Evolutionary conservation across 2,113 vertebrate genomes (phyloP).

Genomic region (Nothoprocta pentlandii): DNA sequence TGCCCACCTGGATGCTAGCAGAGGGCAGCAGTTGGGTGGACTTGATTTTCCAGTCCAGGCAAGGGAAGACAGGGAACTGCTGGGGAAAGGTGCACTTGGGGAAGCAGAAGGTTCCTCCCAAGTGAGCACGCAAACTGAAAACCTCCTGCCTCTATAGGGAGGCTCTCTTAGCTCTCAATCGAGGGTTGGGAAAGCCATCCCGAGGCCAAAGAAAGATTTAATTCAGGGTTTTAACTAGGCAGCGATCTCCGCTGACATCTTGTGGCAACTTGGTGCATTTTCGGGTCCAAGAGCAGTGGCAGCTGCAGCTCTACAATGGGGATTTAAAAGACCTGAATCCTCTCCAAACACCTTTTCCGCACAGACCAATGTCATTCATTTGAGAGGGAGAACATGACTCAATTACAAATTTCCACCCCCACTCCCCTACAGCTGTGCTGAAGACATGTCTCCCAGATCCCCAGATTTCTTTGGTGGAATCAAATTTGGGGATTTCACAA

Average conservation of each 20-base stretch:
- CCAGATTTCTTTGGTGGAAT: accelerated
- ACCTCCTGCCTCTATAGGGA: accelerated
- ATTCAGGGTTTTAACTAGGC: background rate
- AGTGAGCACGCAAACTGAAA: accelerated
- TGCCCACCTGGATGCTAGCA: accelerated
- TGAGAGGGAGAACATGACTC: background rate
- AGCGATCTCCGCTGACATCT: constrained; percentile 76
- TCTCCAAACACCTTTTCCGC: accelerated
- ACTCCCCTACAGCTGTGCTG: background rate
- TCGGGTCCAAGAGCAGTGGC: background rate
- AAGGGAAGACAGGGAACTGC: no score
- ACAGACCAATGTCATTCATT: accelerated
- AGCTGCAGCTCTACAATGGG: background rate
- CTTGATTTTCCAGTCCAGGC: accelerated
- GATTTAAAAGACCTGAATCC: background rate
- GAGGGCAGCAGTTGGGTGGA: accelerated
- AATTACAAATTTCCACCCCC: background rate
- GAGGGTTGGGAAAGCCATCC: accelerated
- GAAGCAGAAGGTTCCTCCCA: accelerated
- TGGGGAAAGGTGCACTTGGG: accelerated
- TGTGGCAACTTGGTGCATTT: constrained; percentile 48
- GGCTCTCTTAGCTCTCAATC: background rate
- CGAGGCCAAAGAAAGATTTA: no score
- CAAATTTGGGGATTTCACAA: background rate
- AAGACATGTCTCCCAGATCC: accelerated